These are phyloP conservation scores for Astropecten irregularis DNA, from an alignment of 53 echinoderm and acorn worm genomes.

Conservation along the genomic window DNA sequence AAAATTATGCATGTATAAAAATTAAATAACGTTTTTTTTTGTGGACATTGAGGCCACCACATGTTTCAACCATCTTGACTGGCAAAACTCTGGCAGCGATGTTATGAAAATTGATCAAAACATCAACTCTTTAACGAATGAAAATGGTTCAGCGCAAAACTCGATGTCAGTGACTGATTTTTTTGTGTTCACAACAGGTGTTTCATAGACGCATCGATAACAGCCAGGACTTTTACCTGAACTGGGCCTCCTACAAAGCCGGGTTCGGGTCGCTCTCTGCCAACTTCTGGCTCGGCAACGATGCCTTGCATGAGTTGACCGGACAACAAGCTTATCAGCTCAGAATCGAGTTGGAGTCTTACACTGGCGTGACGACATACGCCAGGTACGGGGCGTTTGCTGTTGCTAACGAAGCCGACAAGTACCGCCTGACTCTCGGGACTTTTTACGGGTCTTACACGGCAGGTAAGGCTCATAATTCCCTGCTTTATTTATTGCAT, in stretches of 20 bases:
- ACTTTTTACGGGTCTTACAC: constrained; percentile 60
- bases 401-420: constrained; percentile 58
- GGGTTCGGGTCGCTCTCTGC: constrained; percentile 71
- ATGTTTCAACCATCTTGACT: too few species aligned
- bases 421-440: constrained; percentile 63
- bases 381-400: constrained; percentile 54
- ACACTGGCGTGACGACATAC: constrained; percentile 43
- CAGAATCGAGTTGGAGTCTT: constrained; percentile 75
- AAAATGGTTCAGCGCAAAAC: too few species aligned
- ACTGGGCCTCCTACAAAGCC: constrained; percentile 72
- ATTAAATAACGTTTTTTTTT: too few species aligned
- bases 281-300: constrained; percentile 90
- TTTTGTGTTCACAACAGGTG: too few species aligned
- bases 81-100: too few species aligned
- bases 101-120: too few species aligned
- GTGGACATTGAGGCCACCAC: too few species aligned
- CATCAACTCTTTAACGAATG: too few species aligned
- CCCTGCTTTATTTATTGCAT: not conserved
- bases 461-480: constrained; percentile 46
- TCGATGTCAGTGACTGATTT: too few species aligned
- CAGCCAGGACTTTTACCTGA: constrained; percentile 65
- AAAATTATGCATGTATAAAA: too few species aligned
- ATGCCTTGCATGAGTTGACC: constrained; percentile 72
- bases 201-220: constrained; percentile 74
- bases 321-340: constrained; percentile 64